These are phyloP conservation scores for Andrena marginata DNA, from an alignment of 2,888 invertebrate species.

Conservation along the genomic window DNA sequence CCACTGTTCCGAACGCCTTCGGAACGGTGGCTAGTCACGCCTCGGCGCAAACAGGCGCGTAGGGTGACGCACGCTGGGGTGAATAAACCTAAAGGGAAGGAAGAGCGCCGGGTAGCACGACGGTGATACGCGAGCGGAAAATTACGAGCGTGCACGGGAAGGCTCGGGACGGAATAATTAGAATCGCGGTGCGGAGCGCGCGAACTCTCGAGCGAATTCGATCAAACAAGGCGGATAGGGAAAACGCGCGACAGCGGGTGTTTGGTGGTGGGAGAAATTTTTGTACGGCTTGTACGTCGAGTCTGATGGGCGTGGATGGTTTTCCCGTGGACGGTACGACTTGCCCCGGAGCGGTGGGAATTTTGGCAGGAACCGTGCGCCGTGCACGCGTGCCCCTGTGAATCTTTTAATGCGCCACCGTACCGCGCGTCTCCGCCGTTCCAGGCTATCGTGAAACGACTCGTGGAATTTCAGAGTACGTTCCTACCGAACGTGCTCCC, in stretches of 20 bases:
- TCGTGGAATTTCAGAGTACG: neutral
- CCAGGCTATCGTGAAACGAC: neutral
- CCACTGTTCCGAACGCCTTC: slow-evolving; percentile 55
- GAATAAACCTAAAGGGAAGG: slow-evolving; percentile 67
- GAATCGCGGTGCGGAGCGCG: slow-evolving; percentile 2
- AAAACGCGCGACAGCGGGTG: no score
- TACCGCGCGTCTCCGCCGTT: neutral
- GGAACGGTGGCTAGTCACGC: slow-evolving; percentile 68
- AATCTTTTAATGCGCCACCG: slow-evolving; percentile 37
- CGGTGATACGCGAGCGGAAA: slow-evolving; percentile 45
- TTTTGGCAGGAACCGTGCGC: slow-evolving; percentile 45
- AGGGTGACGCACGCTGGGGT: slow-evolving; percentile 69
- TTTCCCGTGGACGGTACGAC: slow-evolving; percentile 26
- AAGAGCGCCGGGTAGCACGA: slow-evolving; percentile 34
- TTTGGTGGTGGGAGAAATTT: neutral
- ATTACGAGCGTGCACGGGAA: slow-evolving; percentile 29
- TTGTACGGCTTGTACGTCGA: slow-evolving; percentile 1
- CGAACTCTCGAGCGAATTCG: neutral
- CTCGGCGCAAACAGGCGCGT: slow-evolving; percentile 68
- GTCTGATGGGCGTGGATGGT: neutral
- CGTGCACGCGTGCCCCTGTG: slow-evolving; percentile 11
- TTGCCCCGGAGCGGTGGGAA: slow-evolving; percentile 52
- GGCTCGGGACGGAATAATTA: slow-evolving; percentile 41
- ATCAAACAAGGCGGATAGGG: neutral
- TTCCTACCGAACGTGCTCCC: neutral